These are phyloP conservation scores for Actinia equina DNA, from an alignment of 64 coral and sea anemone genomes.

Conservation along the genomic window DNA sequence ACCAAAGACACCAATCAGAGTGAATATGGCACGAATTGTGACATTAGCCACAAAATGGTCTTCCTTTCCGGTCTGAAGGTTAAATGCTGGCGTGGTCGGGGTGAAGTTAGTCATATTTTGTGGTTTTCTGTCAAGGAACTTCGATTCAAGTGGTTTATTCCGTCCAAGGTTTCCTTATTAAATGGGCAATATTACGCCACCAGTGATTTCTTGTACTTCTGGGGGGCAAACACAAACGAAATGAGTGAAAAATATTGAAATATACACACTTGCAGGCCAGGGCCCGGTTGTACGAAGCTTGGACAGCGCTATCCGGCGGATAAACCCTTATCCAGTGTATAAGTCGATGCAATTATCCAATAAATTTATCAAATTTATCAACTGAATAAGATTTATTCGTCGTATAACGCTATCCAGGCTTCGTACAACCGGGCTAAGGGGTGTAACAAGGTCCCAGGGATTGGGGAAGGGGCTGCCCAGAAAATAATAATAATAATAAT, in stretches of 20 bases:
- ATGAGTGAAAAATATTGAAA: background rate
- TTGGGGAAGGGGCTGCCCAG: too few species aligned
- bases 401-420: too few species aligned
- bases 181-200: background rate
- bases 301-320: too few species aligned
- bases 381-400: too few species aligned
- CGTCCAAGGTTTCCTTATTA: background rate
- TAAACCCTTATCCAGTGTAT: too few species aligned
- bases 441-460: too few species aligned
- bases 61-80: background rate
- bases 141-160: background rate
- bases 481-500: too few species aligned
- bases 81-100: background rate
- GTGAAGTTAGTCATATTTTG: background rate
- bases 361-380: too few species aligned
- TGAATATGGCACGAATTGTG: background rate
- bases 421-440: too few species aligned
- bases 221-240: background rate
- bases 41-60: background rate
- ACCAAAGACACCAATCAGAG: background rate
- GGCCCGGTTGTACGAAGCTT: too few species aligned
- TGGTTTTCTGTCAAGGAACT: background rate
- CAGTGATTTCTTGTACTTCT: background rate
- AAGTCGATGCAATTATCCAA: too few species aligned
- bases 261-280: background rate